Conservation (phyloP, 2,797 vertebrate genomes). For the Arctocebus calabarensis region DNA sequence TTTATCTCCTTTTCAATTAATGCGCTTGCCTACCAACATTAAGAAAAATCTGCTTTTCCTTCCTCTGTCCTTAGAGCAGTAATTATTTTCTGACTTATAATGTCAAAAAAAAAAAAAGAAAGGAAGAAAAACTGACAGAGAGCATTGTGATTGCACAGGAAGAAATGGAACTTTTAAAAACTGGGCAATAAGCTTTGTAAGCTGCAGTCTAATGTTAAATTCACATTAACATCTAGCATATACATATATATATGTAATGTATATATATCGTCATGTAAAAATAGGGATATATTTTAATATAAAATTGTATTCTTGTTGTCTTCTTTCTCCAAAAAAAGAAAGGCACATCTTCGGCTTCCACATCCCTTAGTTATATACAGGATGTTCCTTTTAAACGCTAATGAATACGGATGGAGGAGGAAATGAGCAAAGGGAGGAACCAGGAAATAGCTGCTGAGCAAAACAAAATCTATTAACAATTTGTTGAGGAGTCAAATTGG, state of each 20-base stretch:
- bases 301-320: constrained; percentile 70
- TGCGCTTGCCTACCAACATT: constrained; percentile 24
- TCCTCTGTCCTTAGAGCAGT: constrained; percentile 62
- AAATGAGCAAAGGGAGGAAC: constrained; percentile 78
- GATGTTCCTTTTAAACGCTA: constrained; percentile 79
- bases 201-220: background rate
- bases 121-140: background rate
- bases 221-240: background rate
- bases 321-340: constrained; percentile 50
- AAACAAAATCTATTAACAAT: constrained; percentile 81
- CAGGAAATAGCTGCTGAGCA: constrained; percentile 81
- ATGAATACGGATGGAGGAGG: constrained; percentile 78
- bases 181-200: constrained; percentile 37
- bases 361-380: constrained; percentile 78
- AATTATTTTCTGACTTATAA: constrained; percentile 63
- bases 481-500: constrained; percentile 79
- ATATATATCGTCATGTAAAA: constrained; percentile 27
- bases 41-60: constrained; percentile 25
- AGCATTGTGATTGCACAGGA: background rate
- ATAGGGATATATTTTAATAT: constrained; percentile 61
- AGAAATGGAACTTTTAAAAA: constrained; percentile 64
- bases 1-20: background rate
- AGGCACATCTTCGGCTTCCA: constrained; percentile 73
- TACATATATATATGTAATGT: background rate
- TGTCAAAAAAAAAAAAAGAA: constrained; percentile 15